These are phyloP conservation scores for Cosmia pyralina DNA, from an alignment of 2,888 invertebrate genomes.

Conservation along the genomic window DNA sequence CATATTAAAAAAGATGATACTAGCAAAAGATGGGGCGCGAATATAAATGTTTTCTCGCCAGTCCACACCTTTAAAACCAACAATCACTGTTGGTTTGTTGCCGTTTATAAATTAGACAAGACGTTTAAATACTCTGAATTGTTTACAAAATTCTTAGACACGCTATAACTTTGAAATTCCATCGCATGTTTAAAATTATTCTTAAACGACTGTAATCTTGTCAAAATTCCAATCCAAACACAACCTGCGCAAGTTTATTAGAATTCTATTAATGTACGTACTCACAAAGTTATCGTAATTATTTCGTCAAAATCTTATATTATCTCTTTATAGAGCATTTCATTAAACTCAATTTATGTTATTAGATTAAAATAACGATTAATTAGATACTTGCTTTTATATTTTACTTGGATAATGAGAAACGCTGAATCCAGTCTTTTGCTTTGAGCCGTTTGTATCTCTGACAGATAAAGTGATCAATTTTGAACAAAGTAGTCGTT, in stretches of 20 bases:
- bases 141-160: conserved; percentile 15
- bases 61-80: background rate
- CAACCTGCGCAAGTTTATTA: conserved; percentile 41
- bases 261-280: conserved; percentile 50
- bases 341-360: conserved; percentile 59
- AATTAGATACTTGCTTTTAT: conserved; percentile 58
- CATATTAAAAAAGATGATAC: background rate
- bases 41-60: background rate
- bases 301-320: conserved; percentile 54
- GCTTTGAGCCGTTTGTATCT: conserved; percentile 38
- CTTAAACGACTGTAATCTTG: conserved; percentile 30
- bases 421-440: conserved; percentile 34
- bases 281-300: conserved; percentile 54
- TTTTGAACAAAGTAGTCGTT: conserved; percentile 53
- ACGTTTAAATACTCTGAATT: conserved; percentile 21
- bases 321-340: conserved; percentile 54
- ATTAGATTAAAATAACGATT: conserved; percentile 60
- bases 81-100: background rate
- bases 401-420: conserved; percentile 50
- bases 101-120: conserved; percentile 19
- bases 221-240: conserved; percentile 50
- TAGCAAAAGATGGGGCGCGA: background rate
- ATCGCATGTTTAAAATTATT: conserved; percentile 28
- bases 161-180: conserved; percentile 15
- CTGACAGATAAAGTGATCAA: conserved; percentile 55